Evolutionary conservation across 2,888 invertebrate genomes (phyloP).

Genomic region (Thera britannica): DNA sequence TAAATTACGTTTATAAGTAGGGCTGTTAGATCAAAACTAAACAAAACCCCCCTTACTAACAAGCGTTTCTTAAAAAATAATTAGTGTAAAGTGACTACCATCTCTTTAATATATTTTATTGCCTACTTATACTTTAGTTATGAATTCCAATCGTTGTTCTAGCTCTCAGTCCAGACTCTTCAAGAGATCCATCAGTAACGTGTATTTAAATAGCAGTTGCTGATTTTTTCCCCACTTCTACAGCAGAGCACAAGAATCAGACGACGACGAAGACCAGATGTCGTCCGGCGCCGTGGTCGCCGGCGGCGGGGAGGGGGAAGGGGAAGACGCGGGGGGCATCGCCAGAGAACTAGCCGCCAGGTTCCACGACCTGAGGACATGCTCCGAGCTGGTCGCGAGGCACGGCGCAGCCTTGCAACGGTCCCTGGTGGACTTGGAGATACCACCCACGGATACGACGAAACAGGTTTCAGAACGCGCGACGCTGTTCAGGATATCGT

Average conservation of each 20-base stretch:
- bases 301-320: slow-evolving; percentile 83
- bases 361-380: slow-evolving; percentile 95
- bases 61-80: no score
- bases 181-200: no score
- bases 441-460: slow-evolving; percentile 89
- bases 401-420: slow-evolving; percentile 94
- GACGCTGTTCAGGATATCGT: slow-evolving; percentile 97
- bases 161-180: no score
- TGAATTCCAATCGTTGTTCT: no score
- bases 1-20: no score
- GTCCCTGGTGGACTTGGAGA: slow-evolving; percentile 91
- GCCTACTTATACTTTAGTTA: no score
- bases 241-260: slow-evolving; percentile 88
- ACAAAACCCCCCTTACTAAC: no score
- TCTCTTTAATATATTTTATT: no score
- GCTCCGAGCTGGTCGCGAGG: slow-evolving; percentile 95
- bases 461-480: slow-evolving; percentile 97
- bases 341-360: slow-evolving; percentile 89
- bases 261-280: slow-evolving; percentile 89
- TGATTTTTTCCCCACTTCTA: background rate
- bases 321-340: slow-evolving; percentile 85
- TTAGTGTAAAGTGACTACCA: no score
- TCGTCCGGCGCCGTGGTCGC: slow-evolving; percentile 72
- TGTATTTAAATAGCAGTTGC: no score
- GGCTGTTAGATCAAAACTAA: no score